Base-by-base conservation (phyloP, 1,140 invertebrate species). In the Drosophila ercepeae region DNA sequence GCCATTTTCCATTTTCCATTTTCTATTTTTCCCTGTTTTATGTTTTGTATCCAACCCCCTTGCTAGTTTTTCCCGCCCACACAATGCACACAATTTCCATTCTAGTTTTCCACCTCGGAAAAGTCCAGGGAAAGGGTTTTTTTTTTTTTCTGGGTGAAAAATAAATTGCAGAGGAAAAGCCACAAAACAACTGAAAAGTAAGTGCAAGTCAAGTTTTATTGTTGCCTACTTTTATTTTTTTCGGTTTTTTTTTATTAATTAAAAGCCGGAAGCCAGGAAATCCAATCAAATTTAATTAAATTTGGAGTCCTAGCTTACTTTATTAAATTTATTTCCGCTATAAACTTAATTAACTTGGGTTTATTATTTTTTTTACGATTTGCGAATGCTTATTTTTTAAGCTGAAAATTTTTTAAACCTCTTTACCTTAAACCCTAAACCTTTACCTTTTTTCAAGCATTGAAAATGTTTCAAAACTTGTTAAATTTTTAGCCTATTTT, bases 211-310 rank as follows among this genome's bases (percentile, higher is more conserved):
- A 27, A 42, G 39, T 50, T 34, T 27, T 18, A 16, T 27, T 52
- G 63, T 34, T 14, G 13, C 9, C 1, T 32, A 11, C 11, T n/a
- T 32, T n/a, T 1, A 3, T 32, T 32, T 3, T 32, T 32, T 32
- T 11, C 1, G 2, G 11, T 32, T 3, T 32, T 32, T 32, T 32
- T 32, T n/a, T 67, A 77, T 81, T 82, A 71, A 75, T 79, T 64
- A 65, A 71, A 39, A 27, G 48, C 7, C 21, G 16, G 23, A 29
- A 51, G 44, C 13, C 34, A 32, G n/a, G n/a, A n/a, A 36, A 53
- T 55, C 57, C 34, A 51, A 46, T 54, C 14, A 29, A 41, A 52
- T 42, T 39, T 2, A 8, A 32, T 32, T 32, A 32, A 32, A 32
- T 29, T 8, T 4, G 4, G 4, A 21, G 21, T n/a, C n/a, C 21